These are phyloP conservation scores for Cataglyphis altisquamis DNA, from an alignment of 2,888 invertebrate species.

Conservation along the genomic window DNA sequence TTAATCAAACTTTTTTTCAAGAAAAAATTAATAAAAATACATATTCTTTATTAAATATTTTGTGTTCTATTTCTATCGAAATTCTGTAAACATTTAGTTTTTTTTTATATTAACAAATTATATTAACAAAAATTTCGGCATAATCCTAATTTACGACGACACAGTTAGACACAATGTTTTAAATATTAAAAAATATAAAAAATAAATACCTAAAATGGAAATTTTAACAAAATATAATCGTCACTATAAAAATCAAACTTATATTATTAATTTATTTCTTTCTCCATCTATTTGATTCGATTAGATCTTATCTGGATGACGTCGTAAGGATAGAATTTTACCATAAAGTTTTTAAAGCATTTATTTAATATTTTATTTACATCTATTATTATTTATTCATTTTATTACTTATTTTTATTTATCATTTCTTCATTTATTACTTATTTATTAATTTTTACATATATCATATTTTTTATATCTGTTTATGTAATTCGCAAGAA, in stretches of 20 bases:
- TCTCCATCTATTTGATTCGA: neutral
- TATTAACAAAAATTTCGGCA: neutral
- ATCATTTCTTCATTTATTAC: neutral
- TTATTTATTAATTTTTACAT: neutral
- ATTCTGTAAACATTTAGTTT: neutral
- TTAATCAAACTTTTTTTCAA: neutral
- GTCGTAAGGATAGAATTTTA: neutral
- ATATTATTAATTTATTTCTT: neutral
- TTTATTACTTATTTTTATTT: neutral
- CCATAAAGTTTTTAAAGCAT: neutral
- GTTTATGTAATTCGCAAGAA: neutral
- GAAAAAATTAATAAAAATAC: slow-evolving; percentile 1
- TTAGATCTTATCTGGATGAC: neutral
- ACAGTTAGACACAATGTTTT: neutral
- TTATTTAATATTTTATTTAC: neutral
- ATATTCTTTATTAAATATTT: neutral
- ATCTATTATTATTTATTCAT: no score
- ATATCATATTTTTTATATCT: neutral
- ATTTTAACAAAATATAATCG: neutral
- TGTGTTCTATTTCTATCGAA: neutral
- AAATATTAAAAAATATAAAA: neutral
- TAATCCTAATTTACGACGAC: neutral
- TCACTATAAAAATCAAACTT: neutral
- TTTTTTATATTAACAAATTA: neutral
- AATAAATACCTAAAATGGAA: neutral